Conservation (phyloP, 2,888 invertebrate species). For the Germaria angustata region DNA sequence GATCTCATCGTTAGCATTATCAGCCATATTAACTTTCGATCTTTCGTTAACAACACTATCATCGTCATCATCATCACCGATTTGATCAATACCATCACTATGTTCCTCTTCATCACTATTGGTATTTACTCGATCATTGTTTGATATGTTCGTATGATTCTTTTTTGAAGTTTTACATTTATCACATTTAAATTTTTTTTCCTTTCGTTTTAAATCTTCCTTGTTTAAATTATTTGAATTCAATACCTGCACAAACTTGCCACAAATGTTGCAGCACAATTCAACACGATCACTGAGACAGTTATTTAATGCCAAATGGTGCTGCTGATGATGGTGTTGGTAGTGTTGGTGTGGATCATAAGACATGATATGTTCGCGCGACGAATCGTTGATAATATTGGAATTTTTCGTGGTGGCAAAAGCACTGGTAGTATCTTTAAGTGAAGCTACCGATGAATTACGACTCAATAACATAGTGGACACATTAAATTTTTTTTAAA, state of each 20-base stretch:
- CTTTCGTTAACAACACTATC: slow-evolving; percentile 17
- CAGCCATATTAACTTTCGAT: slow-evolving; percentile 70
- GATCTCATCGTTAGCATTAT: slow-evolving; percentile 57
- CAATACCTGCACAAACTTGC: slow-evolving; percentile 72
- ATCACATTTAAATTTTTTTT: slow-evolving; percentile 76
- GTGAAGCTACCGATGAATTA: slow-evolving; percentile 70
- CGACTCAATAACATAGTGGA: slow-evolving; percentile 76
- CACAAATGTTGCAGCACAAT: slow-evolving; percentile 76
- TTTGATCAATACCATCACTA: slow-evolving; percentile 71
- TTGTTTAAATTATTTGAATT: slow-evolving; percentile 71
- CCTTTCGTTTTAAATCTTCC: slow-evolving; percentile 70
- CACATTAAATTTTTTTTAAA: slow-evolving; percentile 27
- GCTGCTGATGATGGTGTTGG: slow-evolving; percentile 22
- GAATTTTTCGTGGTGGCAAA: slow-evolving; percentile 39
- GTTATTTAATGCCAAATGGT: slow-evolving; percentile 45
- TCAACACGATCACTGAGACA: slow-evolving; percentile 71
- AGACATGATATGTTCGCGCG: slow-evolving; percentile 51
- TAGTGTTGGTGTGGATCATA: slow-evolving; percentile 52
- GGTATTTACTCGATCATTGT: slow-evolving; percentile 57
- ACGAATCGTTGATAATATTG: slow-evolving; percentile 58
- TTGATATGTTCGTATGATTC: slow-evolving; percentile 49
- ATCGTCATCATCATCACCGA: slow-evolving; percentile 62
- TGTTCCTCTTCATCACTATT: slow-evolving; percentile 75
- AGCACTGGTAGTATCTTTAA: slow-evolving; percentile 69
- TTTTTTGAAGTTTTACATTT: slow-evolving; percentile 71